These are phyloP conservation scores for Melanostigma gelatinosum DNA, from an alignment of 2,113 vertebrate genomes.

Conservation along the genomic window DNA sequence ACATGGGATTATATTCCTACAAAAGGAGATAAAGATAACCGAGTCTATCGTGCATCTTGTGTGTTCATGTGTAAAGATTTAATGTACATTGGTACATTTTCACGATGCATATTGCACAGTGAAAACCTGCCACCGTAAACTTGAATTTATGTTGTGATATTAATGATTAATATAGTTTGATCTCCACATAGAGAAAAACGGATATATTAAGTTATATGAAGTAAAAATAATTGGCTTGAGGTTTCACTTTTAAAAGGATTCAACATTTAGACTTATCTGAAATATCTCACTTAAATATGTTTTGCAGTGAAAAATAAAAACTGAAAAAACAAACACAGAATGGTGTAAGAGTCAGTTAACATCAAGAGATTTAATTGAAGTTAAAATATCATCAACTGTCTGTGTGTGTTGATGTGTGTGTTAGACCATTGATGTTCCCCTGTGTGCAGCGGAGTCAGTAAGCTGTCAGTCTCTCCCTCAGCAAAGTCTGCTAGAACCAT, in stretches of 20 bases:
- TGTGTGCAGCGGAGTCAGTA: conserved; percentile 50
- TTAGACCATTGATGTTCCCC: conserved; percentile 35
- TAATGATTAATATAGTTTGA: conserved; percentile 59
- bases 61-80: conserved; percentile 26
- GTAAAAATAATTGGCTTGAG: neutral
- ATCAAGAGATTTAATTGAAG: conserved; percentile 33
- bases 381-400: conserved; percentile 34
- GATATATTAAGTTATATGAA: neutral
- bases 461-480: conserved; percentile 60
- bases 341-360: neutral
- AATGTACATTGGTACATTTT: conserved; percentile 12
- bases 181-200: conserved; percentile 52
- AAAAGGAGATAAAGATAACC: conserved; percentile 4
- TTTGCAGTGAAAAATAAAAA: neutral
- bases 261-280: neutral
- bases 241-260: neutral
- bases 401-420: conserved; percentile 24
- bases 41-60: neutral
- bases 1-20: conserved; percentile 20
- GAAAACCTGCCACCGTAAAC: conserved; percentile 36
- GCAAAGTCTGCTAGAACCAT: conserved; percentile 53
- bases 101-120: conserved; percentile 61
- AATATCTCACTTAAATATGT: neutral
- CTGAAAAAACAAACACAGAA: neutral
- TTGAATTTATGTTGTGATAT: conserved; percentile 28